A percentile compares a stretch with the other conserved stretches of the same genome.
These are phyloP conservation scores for Pyralis farinalis DNA, from an alignment of 2,888 invertebrate species.

Conservation along the genomic window DNA sequence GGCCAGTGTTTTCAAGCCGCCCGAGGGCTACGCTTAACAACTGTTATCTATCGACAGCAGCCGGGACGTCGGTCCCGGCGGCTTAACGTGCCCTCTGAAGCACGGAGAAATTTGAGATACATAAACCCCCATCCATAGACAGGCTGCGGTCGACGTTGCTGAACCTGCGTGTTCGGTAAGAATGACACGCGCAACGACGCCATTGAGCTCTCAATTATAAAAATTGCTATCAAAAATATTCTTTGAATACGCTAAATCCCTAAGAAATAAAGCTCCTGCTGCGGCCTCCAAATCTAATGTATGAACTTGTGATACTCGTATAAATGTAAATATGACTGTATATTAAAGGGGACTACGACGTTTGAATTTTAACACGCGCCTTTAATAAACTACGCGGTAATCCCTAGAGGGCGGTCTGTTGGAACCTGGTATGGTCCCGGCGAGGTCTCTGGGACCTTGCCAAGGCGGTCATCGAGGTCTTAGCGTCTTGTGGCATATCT, in stretches of 20 bases:
- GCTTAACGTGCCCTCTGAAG: too few relatives aligned
- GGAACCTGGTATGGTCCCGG: constrained; percentile 1
- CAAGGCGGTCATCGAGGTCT: constrained; percentile 1
- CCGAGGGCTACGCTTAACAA: too few relatives aligned
- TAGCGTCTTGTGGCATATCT: too few relatives aligned
- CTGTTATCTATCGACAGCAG: too few relatives aligned
- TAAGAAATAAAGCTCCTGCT: constrained; percentile 1
- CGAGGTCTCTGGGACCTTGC: constrained; percentile 3
- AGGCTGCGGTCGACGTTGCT: too few relatives aligned
- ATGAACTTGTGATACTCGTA: constrained; percentile 7
- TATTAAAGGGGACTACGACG: constrained; percentile 3
- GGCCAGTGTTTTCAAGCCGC: too few relatives aligned
- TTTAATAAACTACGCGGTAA: constrained; percentile 5
- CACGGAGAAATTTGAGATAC: too few relatives aligned
- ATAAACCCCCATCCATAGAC: too few relatives aligned
- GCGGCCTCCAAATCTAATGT: constrained; percentile 2
- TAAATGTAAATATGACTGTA: constrained; percentile 3
- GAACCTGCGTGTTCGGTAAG: too few relatives aligned
- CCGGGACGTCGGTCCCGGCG: too few relatives aligned
- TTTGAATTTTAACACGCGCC: constrained; percentile 8
- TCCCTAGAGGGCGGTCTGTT: background rate
- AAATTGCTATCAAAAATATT: constrained; percentile 3
- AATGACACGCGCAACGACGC: too few relatives aligned
- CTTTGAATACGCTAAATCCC: constrained; percentile 2
- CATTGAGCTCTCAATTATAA: too few relatives aligned